phyloP scores from a whole-genome alignment of 2,113 vertebrate species.

The Myrmecobius fasciatus region DNA sequence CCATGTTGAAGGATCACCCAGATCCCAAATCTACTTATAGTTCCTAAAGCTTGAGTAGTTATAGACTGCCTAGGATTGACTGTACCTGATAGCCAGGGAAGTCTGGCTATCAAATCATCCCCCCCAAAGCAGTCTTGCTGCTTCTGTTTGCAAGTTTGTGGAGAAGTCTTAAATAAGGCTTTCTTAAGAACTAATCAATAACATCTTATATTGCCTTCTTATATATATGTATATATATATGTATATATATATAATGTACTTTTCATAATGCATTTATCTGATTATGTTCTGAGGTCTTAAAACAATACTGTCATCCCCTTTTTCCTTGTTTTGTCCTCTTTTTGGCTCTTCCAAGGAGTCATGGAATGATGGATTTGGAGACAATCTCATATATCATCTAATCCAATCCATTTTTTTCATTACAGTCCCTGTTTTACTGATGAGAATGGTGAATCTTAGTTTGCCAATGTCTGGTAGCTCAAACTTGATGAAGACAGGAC shows the following conservation, averaged over 20 bases:
- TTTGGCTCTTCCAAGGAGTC: slow-evolving; percentile 13
- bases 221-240: background rate
- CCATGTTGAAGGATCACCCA: slow-evolving; percentile 4
- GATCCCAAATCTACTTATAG: background rate
- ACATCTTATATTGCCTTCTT: background rate
- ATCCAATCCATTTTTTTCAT: background rate
- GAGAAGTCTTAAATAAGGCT: background rate
- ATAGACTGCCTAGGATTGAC: background rate
- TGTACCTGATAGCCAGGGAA: background rate
- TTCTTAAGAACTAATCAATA: slow-evolving; percentile 29
- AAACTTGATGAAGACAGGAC: background rate
- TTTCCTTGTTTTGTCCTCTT: slow-evolving; percentile 1
- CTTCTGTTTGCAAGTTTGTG: slow-evolving; percentile 46
- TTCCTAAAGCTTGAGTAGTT: slow-evolving; percentile 46
- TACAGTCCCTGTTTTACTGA: background rate
- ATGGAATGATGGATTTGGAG: background rate
- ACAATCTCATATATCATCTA: background rate
- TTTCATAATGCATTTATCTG: slow-evolving; percentile 43
- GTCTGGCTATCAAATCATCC: slow-evolving; percentile 14
- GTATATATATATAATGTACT: background rate
- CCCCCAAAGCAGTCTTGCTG: background rate
- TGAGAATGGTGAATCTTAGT: background rate
- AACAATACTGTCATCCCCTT: background rate
- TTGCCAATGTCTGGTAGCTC: background rate
- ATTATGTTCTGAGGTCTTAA: background rate